Conservation (phyloP, 2,113 vertebrate genomes). For the Anhinga anhinga region DNA sequence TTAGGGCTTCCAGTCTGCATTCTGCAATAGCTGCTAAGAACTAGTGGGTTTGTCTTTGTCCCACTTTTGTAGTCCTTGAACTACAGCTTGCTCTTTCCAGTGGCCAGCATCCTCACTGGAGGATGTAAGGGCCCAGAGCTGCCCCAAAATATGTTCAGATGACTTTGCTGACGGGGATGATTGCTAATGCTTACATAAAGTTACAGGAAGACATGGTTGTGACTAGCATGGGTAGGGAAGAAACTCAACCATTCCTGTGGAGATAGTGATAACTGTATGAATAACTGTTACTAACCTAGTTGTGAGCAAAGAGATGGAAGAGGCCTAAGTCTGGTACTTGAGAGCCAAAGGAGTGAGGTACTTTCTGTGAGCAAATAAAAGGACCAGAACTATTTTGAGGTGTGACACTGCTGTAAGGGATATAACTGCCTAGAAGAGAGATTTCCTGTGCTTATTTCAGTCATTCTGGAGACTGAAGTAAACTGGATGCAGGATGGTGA, state of each 20-base stretch:
- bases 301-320: neutral
- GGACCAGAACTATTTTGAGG: neutral
- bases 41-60: neutral
- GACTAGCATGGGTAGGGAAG: neutral
- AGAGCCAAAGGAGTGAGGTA: neutral
- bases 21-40: neutral
- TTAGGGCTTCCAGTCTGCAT: neutral
- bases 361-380: neutral
- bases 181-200: neutral
- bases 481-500: neutral
- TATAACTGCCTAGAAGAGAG: neutral
- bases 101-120: neutral
- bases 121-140: neutral
- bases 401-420: neutral
- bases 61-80: neutral
- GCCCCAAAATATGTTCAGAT: neutral
- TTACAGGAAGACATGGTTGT: neutral
- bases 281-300: neutral
- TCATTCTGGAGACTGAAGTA: neutral
- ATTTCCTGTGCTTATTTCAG: neutral
- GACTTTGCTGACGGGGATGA: neutral
- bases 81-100: neutral
- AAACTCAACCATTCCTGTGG: neutral
- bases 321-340: neutral
- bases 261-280: rapidly evolving